These are phyloP conservation scores for Rhagonycha fulva DNA, from an alignment of 2,888 invertebrate species.

Conservation along the genomic window DNA sequence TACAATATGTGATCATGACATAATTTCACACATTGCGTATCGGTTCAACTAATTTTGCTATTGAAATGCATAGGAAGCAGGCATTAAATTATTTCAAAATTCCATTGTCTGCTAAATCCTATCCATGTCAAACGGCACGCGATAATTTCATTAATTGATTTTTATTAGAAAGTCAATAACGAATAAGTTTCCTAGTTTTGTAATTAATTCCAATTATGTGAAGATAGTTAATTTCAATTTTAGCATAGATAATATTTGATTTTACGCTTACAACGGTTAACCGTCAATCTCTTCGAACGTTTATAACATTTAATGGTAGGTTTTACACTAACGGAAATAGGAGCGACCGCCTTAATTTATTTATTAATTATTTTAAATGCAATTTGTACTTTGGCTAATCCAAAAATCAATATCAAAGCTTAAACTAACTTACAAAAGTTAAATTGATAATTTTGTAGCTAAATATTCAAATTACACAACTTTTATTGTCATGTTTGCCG, in stretches of 20 bases:
- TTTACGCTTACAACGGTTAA: constrained; percentile 21
- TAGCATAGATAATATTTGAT: constrained; percentile 36
- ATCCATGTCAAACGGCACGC: neutral
- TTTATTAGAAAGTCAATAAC: constrained; percentile 8
- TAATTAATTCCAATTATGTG: constrained; percentile 31
- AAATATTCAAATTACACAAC: constrained; percentile 5
- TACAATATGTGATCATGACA: constrained; percentile 17
- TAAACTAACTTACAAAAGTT: neutral
- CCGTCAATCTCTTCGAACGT: constrained; percentile 39
- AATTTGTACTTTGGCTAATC: neutral
- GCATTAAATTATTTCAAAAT: constrained; percentile 16
- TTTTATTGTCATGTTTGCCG: constrained; percentile 2
- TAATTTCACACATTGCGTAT: constrained; percentile 16
- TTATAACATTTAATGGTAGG: constrained; percentile 36
- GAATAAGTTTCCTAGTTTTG: constrained; percentile 8
- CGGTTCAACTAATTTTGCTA: constrained; percentile 13
- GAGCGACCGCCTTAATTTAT: constrained; percentile 22
- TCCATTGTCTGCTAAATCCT: constrained; percentile 8
- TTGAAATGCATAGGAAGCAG: constrained; percentile 10
- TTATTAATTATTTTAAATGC: constrained; percentile 23
- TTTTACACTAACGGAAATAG: constrained; percentile 10
- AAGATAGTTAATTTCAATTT: constrained; percentile 33
- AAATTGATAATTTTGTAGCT: neutral
- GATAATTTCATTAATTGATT: constrained; percentile 11
- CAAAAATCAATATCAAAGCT: neutral